Conservation (phyloP, 2,888 invertebrate species). For the Lumbricus terrestris region DNA sequence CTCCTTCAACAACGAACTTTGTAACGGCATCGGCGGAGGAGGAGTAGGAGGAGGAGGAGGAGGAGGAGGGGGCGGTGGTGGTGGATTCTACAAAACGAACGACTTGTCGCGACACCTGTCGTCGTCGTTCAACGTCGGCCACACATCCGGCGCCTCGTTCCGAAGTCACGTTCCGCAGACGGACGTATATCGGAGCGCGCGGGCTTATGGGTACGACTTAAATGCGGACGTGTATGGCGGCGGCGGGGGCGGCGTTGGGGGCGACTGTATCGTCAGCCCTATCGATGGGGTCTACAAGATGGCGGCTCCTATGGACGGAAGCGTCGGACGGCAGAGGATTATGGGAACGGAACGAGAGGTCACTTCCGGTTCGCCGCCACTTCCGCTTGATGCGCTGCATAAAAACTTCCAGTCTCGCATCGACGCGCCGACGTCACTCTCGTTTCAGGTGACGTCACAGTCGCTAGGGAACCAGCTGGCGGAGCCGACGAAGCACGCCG, state of each 20-base stretch:
- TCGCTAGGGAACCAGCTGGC: background rate
- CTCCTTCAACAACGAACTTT: background rate
- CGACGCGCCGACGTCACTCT: background rate
- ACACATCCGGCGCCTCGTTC: background rate
- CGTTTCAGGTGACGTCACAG: background rate
- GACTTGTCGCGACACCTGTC: background rate
- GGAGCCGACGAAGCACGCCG: background rate
- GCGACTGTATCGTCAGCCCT: background rate
- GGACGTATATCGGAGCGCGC: background rate
- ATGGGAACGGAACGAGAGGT: slow-evolving; percentile 9
- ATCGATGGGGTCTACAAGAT: slow-evolving; percentile 6
- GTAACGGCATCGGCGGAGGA: background rate
- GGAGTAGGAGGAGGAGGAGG: background rate
- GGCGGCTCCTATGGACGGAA: background rate
- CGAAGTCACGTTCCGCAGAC: slow-evolving; percentile 15
- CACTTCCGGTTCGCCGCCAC: background rate
- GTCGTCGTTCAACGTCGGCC: background rate
- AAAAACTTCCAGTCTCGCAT: slow-evolving; percentile 4
- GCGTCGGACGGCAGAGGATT: slow-evolving; percentile 10
- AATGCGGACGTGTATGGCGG: background rate
- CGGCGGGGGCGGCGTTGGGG: background rate
- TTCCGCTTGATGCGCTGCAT: background rate
- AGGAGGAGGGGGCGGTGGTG: background rate
- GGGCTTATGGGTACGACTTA: background rate
- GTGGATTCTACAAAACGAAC: background rate